phyloP scores from a whole-genome alignment of 2,888 invertebrate genomes.

The Hyposoter dolosus region DNA sequence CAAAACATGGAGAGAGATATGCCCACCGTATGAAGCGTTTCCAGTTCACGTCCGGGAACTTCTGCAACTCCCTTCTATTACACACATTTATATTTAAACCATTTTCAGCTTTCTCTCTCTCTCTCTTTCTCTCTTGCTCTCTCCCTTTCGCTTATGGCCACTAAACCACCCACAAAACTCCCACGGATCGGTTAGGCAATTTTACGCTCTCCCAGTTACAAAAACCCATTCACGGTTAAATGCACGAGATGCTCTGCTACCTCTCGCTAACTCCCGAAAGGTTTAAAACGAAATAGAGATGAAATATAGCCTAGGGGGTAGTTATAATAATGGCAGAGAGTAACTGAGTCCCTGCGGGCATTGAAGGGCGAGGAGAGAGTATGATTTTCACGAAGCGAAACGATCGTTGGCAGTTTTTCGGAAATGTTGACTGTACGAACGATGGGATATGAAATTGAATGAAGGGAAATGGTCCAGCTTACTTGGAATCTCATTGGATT shows the following conservation, averaged over 20 bases:
- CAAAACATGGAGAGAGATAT: constrained; percentile 68
- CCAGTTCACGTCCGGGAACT: constrained; percentile 51
- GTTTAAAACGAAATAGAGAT: constrained; percentile 53
- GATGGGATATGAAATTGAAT: constrained; percentile 3
- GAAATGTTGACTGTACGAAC: background rate
- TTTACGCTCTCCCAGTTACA: constrained; percentile 84
- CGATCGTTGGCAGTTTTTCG: constrained; percentile 33
- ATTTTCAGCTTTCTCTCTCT: constrained; percentile 19
- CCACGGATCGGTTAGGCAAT: constrained; percentile 82
- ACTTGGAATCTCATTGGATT: background rate
- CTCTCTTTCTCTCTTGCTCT: constrained; percentile 11
- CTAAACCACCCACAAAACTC: constrained; percentile 38
- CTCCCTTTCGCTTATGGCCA: constrained; percentile 22
- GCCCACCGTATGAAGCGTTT: constrained; percentile 76
- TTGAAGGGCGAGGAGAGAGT: background rate
- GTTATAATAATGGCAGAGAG: constrained; percentile 32
- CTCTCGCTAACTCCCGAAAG: constrained; percentile 68
- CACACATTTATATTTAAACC: constrained; percentile 33
- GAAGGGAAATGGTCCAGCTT: background rate
- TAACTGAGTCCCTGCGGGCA: background rate
- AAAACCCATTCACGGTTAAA: constrained; percentile 84
- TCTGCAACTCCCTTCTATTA: constrained; percentile 33
- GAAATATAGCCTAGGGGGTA: constrained; percentile 33
- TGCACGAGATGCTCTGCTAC: constrained; percentile 76
- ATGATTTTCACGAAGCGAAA: constrained; percentile 24